Evolutionary conservation across 2,888 invertebrate species (phyloP).

Genomic region (Neria commutata): DNA sequence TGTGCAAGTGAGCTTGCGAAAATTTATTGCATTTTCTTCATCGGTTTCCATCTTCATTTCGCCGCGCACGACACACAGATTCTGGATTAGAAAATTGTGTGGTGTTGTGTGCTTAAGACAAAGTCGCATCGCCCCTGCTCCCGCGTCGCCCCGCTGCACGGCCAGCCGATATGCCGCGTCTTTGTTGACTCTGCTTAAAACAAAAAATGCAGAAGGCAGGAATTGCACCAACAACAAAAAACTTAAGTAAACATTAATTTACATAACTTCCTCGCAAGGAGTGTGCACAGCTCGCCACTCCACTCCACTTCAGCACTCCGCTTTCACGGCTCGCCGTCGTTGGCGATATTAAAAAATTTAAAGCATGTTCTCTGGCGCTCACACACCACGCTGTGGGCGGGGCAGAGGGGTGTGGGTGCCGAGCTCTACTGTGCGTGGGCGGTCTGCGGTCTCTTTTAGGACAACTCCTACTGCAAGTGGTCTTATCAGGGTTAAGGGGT

Average conservation of each 20-base stretch:
- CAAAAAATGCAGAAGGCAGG: slow-evolving; percentile 37
- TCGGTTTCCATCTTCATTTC: slow-evolving; percentile 4
- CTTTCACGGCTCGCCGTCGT: slow-evolving; percentile 23
- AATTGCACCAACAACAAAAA: slow-evolving; percentile 43
- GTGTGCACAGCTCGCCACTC: slow-evolving; percentile 32
- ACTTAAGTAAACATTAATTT: slow-evolving; percentile 62
- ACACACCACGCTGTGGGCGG: slow-evolving; percentile 14
- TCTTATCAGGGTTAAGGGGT: slow-evolving; percentile 29
- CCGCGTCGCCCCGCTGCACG: slow-evolving; percentile 5
- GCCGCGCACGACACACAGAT: slow-evolving; percentile 18
- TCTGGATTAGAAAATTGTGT: slow-evolving; percentile 40
- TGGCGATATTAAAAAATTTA: slow-evolving; percentile 58
- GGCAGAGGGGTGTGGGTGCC: slow-evolving; percentile 24
- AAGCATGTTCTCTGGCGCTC: slow-evolving; percentile 55
- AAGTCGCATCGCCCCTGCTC: slow-evolving; percentile 7
- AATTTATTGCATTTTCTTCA: slow-evolving; percentile 48
- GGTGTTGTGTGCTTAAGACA: slow-evolving; percentile 11
- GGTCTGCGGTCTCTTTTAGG: slow-evolving; percentile 14
- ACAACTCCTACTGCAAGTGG: slow-evolving; percentile 41
- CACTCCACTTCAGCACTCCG: slow-evolving; percentile 31
- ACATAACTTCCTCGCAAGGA: slow-evolving; percentile 59
- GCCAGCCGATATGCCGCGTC: background rate
- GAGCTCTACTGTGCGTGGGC: slow-evolving; percentile 9
- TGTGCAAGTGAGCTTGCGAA: too few species aligned
- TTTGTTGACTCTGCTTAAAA: background rate